These are phyloP conservation scores for Smittia aterrima DNA, from an alignment of 2,888 invertebrate genomes.

Conservation along the genomic window DNA sequence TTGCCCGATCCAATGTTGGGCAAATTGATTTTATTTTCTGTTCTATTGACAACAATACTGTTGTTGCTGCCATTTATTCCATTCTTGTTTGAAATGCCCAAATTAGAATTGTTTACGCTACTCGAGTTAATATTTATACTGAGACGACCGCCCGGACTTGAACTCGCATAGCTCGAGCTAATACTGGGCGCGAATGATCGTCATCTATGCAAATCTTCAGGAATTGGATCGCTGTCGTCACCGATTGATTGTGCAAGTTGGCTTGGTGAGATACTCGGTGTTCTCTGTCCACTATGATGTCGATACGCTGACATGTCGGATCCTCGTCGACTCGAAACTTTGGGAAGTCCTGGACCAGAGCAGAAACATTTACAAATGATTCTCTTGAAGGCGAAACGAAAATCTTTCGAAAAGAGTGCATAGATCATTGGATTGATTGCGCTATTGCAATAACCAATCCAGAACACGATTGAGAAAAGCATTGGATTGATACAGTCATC, in stretches of 20 bases:
- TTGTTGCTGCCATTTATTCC: not conserved
- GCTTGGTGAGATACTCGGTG: conserved; percentile 59
- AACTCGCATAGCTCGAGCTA: conserved; percentile 43
- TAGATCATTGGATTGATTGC: conserved; percentile 95
- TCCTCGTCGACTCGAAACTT: conserved; percentile 56
- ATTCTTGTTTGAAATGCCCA: not conserved
- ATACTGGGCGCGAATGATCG: conserved; percentile 51
- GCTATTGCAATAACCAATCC: conserved; percentile 97
- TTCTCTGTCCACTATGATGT: conserved; percentile 50
- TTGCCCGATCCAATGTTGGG: not conserved
- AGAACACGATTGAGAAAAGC: conserved; percentile 88
- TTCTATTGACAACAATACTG: not conserved
- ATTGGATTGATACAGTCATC: conserved; percentile 79
- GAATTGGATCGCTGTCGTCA: conserved; percentile 59
- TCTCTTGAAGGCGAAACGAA: conserved; percentile 89
- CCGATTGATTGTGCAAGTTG: conserved; percentile 57
- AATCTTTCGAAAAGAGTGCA: conserved; percentile 92
- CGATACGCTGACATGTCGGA: conserved; percentile 57
- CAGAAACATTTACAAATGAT: conserved; percentile 86
- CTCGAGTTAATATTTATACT: conserved; percentile 47
- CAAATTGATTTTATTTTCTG: conserved; percentile 5
- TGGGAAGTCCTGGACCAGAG: conserved; percentile 54
- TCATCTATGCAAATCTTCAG: conserved; percentile 59
- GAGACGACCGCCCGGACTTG: conserved; percentile 48
- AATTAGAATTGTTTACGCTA: conserved; percentile 44